Conservation (phyloP, 2,888 invertebrate genomes). For the Achlya flavicornis region DNA sequence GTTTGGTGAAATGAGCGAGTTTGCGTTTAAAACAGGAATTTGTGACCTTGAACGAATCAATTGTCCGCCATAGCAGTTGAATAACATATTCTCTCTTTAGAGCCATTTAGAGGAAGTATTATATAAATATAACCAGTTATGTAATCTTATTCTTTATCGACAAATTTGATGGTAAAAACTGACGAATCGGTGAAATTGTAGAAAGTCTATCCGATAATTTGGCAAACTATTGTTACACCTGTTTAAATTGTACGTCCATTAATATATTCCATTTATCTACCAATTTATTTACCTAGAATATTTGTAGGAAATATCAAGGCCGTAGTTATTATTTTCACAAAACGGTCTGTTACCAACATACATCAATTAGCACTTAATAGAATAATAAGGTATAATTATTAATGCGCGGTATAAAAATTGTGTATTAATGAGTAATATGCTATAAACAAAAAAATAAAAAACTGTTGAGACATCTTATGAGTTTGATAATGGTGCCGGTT, state of each 20-base stretch:
- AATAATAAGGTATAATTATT: background rate
- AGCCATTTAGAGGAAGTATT: background rate
- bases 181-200: too few relatives aligned
- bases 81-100: background rate
- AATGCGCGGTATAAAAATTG: background rate
- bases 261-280: background rate
- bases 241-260: background rate
- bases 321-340: background rate
- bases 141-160: background rate
- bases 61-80: background rate
- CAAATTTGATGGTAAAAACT: background rate
- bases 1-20: conserved; percentile 1
- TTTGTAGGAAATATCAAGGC: background rate
- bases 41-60: background rate
- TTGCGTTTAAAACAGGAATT: background rate
- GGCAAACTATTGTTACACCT: background rate
- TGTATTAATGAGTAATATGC: background rate
- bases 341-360: background rate
- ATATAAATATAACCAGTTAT: background rate
- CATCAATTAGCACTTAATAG: too few relatives aligned
- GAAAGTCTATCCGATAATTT: too few relatives aligned
- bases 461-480: too few relatives aligned
- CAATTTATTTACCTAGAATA: background rate
- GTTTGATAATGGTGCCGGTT: too few relatives aligned
- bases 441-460: too few relatives aligned